Evolutionary conservation across 1,140 invertebrate species (phyloP).

Genomic region (Drosophila equinoxialis): DNA sequence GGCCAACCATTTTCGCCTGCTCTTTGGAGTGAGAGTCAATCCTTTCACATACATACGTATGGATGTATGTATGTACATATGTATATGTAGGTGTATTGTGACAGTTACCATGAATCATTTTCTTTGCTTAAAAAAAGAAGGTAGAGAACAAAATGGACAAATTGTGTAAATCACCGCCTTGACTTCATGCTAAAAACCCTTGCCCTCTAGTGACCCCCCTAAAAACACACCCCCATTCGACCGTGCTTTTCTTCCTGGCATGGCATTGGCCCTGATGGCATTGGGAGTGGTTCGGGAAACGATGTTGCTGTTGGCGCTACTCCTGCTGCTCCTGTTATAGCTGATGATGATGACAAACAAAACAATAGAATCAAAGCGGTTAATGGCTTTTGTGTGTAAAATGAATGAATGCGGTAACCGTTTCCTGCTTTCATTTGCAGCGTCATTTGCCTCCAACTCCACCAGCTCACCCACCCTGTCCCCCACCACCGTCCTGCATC

Average conservation of each 20-base stretch:
- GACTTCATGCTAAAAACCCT: constrained; percentile 44
- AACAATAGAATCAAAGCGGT: constrained; percentile 80
- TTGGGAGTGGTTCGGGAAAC: constrained; percentile 10
- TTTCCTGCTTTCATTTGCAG: constrained; percentile 80
- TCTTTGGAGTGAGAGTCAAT: neutral
- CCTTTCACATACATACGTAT: neutral
- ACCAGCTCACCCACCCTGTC: neutral
- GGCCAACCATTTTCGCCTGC: too few relatives aligned
- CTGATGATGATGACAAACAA: constrained; percentile 77
- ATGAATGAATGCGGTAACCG: constrained; percentile 74
- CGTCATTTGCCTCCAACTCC: constrained; percentile 69
- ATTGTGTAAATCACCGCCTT: constrained; percentile 55
- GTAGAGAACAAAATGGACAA: constrained; percentile 45
- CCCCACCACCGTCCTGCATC: neutral
- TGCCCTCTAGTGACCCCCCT: constrained; percentile 35
- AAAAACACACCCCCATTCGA: constrained; percentile 13
- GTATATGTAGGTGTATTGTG: neutral
- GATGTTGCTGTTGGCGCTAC: constrained; percentile 37
- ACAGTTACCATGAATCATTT: constrained; percentile 14
- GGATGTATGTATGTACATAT: neutral
- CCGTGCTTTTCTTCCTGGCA: constrained; percentile 5
- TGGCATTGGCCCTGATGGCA: constrained; percentile 8
- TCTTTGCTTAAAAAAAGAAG: constrained; percentile 31
- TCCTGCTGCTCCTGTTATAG: constrained; percentile 37
- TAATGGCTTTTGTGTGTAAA: constrained; percentile 81